Conservation (phyloP, 64 coral and sea anemone species). For the Cladopsammia gracilis region DNA sequence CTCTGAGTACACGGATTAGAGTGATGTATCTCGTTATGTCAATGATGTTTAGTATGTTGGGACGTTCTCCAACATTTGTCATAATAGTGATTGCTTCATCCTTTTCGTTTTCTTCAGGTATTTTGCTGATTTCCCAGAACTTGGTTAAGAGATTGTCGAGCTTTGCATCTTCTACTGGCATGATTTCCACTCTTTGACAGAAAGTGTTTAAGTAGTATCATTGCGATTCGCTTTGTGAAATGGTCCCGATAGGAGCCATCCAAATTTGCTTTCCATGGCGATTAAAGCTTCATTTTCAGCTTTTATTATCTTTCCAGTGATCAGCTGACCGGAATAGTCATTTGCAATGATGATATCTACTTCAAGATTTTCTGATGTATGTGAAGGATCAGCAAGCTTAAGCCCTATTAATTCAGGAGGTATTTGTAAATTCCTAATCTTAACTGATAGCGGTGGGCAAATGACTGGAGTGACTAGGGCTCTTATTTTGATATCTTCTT, state of each 20-base stretch:
- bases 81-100: conserved; percentile 13
- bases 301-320: conserved; percentile 67
- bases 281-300: conserved; percentile 53
- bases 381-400: not conserved
- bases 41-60: conserved; percentile 53
- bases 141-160: conserved; percentile 56
- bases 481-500: conserved; percentile 54
- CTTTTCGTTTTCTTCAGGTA: conserved; percentile 47
- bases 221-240: not conserved
- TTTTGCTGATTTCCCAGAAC: conserved; percentile 63
- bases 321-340: conserved; percentile 65
- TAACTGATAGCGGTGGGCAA: conserved; percentile 5
- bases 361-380: not conserved
- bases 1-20: conserved; percentile 44
- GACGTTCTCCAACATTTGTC: conserved; percentile 17
- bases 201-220: conserved; percentile 21
- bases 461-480: conserved; percentile 20
- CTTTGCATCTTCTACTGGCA: conserved; percentile 25
- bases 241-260: conserved; percentile 61
- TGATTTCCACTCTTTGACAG: conserved; percentile 41
- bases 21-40: conserved; percentile 60
- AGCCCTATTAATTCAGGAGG: not conserved
- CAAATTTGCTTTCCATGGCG: conserved; percentile 63
- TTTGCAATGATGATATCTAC: conserved; percentile 60
- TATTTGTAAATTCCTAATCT: not conserved